phyloP scores from a whole-genome alignment of 1,140 invertebrate species.

The Aphelinus atriplicis region DNA sequence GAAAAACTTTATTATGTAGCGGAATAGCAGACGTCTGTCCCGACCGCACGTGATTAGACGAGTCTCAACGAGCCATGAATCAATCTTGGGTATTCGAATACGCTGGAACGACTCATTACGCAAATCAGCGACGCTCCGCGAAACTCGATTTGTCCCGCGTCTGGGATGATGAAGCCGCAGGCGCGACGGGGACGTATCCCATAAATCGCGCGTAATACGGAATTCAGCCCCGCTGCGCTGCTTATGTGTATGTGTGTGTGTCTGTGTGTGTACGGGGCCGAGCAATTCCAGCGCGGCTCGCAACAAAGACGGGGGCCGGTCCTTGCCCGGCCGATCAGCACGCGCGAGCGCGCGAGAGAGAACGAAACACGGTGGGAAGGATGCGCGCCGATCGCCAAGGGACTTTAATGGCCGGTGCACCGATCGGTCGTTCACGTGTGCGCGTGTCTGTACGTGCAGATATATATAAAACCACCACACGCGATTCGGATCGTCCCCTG shows the following conservation, averaged over 20 bases:
- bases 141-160: background rate
- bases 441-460: too few species aligned
- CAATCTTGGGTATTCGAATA: too few species aligned
- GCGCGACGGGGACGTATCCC: background rate
- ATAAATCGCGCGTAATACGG: slow-evolving; percentile 8
- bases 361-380: background rate
- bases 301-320: slow-evolving; percentile 7
- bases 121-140: background rate
- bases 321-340: too few species aligned
- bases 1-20: too few species aligned
- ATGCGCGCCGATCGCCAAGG: background rate
- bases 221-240: background rate
- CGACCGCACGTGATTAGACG: too few species aligned
- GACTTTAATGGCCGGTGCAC: slow-evolving; percentile 27
- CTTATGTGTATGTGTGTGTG: background rate
- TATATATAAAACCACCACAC: slow-evolving; percentile 8
- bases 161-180: background rate
- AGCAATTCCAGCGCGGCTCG: slow-evolving; percentile 10
- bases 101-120: too few species aligned
- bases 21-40: too few species aligned
- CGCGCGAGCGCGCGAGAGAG: background rate
- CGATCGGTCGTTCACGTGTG: background rate
- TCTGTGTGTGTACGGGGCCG: too few species aligned
- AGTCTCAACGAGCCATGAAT: too few species aligned
- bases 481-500: slow-evolving; percentile 10